Conservation (phyloP, 2,888 invertebrate species). For the Dioctria rufipes region DNA sequence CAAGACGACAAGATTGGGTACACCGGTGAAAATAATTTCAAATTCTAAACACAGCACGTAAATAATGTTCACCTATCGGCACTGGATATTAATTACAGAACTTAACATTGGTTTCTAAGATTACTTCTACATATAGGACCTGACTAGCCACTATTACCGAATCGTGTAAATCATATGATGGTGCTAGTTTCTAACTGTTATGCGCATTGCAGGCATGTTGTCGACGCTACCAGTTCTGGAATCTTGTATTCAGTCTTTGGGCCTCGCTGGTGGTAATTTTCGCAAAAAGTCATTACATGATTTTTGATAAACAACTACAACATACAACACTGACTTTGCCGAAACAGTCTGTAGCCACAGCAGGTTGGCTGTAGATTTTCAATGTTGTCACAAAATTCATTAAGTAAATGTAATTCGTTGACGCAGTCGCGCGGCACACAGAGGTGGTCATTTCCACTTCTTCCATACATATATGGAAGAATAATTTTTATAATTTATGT, state of each 20-base stretch:
- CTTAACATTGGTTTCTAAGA: slow-evolving; percentile 56
- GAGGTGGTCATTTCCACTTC: slow-evolving; percentile 53
- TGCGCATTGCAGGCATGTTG: slow-evolving; percentile 37
- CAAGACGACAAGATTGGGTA: slow-evolving; percentile 32
- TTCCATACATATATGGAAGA: slow-evolving; percentile 30
- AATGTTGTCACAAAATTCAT: slow-evolving; percentile 51
- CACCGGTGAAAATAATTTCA: slow-evolving; percentile 38
- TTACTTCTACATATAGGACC: slow-evolving; percentile 36
- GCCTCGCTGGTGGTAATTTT: slow-evolving; percentile 52
- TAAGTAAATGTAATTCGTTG: slow-evolving; percentile 46
- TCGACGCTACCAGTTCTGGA: slow-evolving; percentile 38
- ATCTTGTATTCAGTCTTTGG: slow-evolving; percentile 41
- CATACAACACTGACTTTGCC: background rate
- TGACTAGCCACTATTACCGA: slow-evolving; percentile 52
- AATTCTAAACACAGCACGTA: slow-evolving; percentile 68
- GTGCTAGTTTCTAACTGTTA: slow-evolving; percentile 49
- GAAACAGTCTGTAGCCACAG: slow-evolving; percentile 20
- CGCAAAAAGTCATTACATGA: slow-evolving; percentile 53
- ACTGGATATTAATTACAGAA: slow-evolving; percentile 71
- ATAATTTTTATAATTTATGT: slow-evolving; percentile 53
- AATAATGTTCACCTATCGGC: slow-evolving; percentile 71
- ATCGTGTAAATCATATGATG: slow-evolving; percentile 54
- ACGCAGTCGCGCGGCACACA: slow-evolving; percentile 36
- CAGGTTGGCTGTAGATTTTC: slow-evolving; percentile 36
- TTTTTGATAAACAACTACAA: slow-evolving; percentile 48